Evolutionary conservation across 2,797 vertebrate species (phyloP).

Genomic region (Spinibarbus caldwelli): DNA sequence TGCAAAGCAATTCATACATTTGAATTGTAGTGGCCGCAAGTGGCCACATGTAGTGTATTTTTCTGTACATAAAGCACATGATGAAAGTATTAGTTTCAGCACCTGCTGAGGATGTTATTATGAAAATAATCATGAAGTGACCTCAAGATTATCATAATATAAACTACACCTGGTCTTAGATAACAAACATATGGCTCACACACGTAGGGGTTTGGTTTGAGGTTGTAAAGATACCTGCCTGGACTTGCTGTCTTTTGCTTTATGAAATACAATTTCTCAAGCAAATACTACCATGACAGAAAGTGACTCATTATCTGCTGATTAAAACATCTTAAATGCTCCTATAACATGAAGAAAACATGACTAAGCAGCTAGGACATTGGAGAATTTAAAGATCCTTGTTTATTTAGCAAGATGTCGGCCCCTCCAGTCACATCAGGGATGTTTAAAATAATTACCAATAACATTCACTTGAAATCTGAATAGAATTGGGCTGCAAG

Average conservation of each 20-base stretch:
- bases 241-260: not conserved
- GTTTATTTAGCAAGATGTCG: not conserved
- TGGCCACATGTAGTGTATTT: not conserved
- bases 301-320: not conserved
- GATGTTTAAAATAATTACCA: not conserved
- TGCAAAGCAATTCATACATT: not conserved
- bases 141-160: constrained; percentile 28
- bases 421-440: not conserved
- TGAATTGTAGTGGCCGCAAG: not conserved
- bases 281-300: not conserved
- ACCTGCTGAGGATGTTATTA: constrained; percentile 37
- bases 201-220: not conserved
- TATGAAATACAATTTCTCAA: not conserved
- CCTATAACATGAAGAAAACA: not conserved
- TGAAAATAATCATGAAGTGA: constrained; percentile 34
- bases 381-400: not conserved
- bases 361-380: not conserved
- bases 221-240: constrained; percentile 20
- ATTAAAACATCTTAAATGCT: not conserved
- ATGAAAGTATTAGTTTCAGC: constrained; percentile 13
- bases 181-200: constrained; percentile 36
- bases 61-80: constrained; percentile 5
- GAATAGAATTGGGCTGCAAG: not conserved
- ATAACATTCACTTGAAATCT: constrained; percentile 5
- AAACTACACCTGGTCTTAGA: constrained; percentile 10